Conservation (phyloP, 2,888 invertebrate genomes). For the Caenorhabditis japonica region DNA sequence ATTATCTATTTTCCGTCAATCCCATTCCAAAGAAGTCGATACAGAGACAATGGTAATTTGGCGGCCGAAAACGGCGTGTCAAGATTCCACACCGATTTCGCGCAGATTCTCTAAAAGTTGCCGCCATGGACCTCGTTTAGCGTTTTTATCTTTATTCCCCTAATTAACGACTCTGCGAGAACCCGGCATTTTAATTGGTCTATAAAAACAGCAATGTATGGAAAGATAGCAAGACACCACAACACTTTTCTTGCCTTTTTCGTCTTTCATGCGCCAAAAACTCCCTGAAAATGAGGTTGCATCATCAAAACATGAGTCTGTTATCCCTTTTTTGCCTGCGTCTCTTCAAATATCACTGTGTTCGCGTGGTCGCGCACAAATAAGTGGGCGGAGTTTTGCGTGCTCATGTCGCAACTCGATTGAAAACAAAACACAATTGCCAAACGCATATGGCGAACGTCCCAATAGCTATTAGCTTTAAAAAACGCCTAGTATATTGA, state of each 20-base stretch:
- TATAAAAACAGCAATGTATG: slow-evolving; percentile 26
- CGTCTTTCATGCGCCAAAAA: no score
- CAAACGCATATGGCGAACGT: no score
- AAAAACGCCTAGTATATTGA: no score
- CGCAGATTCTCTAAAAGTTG: slow-evolving; percentile 39
- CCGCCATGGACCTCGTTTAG: slow-evolving; percentile 47
- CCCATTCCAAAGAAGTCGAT: slow-evolving; percentile 1
- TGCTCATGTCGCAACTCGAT: no score
- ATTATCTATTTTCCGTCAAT: no score
- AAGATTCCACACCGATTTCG: slow-evolving; percentile 49
- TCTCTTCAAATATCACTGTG: no score
- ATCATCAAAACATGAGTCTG: no score
- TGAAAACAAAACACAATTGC: no score
- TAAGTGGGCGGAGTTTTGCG: no score
- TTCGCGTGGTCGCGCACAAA: no score
- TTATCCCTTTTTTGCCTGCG: slow-evolving; percentile 9
- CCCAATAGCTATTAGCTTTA: no score
- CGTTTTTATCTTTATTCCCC: slow-evolving; percentile 43
- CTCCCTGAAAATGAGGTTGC: no score
- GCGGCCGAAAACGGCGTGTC: slow-evolving; percentile 21
- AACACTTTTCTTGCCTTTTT: slow-evolving; percentile 33
- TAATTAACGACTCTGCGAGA: slow-evolving; percentile 44
- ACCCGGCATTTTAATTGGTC: slow-evolving; percentile 44
- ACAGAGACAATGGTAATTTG: slow-evolving; percentile 31
- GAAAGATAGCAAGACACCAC: slow-evolving; percentile 12